Percentiles rank a stretch among this genome's conserved stretches.
Evolutionary conservation across 53 echinoderm and acorn worm genomes (phyloP).

Genomic region (Echinometra lucunter): DNA sequence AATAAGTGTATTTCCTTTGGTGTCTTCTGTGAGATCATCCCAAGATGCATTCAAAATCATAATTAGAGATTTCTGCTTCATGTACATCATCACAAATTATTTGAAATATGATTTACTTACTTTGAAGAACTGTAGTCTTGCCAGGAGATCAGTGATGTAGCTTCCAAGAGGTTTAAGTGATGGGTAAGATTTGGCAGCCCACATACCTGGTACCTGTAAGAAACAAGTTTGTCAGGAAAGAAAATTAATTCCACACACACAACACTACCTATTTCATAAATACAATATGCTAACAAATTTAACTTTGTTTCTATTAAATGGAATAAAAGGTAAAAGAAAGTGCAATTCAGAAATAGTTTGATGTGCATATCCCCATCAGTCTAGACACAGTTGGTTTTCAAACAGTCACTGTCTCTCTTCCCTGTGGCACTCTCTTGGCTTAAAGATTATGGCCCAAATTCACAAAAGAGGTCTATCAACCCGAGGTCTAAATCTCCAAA

Average conservation of each 20-base stretch:
- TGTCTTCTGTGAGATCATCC: not conserved
- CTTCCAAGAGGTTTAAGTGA: slow-evolving; percentile 95
- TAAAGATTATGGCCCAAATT: no score
- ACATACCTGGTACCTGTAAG: slow-evolving; percentile 88
- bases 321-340: no score
- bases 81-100: not conserved
- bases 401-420: no score
- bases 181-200: slow-evolving; percentile 98
- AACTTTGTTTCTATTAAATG: no score
- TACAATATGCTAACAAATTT: not conserved
- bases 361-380: no score
- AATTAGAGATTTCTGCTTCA: not conserved
- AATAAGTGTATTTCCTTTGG: no score
- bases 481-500: no score
- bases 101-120: slow-evolving; percentile 65
- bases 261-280: not conserved
- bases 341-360: no score
- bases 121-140: slow-evolving; percentile 93
- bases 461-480: no score
- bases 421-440: no score
- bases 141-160: slow-evolving; percentile 95
- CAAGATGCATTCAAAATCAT: not conserved
- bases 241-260: not conserved
- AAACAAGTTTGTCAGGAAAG: not conserved
- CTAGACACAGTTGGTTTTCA: no score